Base-by-base conservation (phyloP, 2,888 invertebrate species). In the Archips crataeganus region DNA sequence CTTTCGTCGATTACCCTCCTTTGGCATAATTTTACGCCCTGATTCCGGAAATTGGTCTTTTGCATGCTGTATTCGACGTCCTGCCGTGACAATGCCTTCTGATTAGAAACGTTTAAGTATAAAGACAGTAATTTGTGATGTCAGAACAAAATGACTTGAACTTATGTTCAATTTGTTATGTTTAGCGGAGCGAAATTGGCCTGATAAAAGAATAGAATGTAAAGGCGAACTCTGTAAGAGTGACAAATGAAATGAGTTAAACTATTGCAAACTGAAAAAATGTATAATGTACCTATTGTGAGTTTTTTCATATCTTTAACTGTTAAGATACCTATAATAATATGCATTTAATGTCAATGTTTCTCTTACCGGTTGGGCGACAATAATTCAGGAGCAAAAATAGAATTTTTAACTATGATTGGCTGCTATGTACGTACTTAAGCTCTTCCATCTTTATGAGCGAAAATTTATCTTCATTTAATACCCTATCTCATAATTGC, bases 1-100 rank as follows among this genome's bases (percentile, higher is more conserved):
- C 57, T 57, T 4, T 23, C 32, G 32, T 11, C 57, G 32, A 32
- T 57, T 57, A 32, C 57, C 57, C 57, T 32, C 57, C 57, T 11
- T 57, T 23, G 57, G 51, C 32, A 23, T 32, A 57, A 57, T 57
- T 57, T 57, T 32, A n/a, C 57, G 57, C 32, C 32, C 11, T 57
- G 32, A 57, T 32, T 57, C 32, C 57, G 23, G 32, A 57, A 57
- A 57, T 57, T 32, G 32, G 57, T 57, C 32, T 57, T 57, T 57
- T 57, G 57, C 57, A 57, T 57, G 32, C 57, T 11, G 57, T 57
- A 57, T 57, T 57, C 32, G 57, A 57, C 57, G 57, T 57, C 57
- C 57, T 32, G 57, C 32, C 32, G 57, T n/a, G 57, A 57, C 57
- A 57, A 57, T 32, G 32, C 57, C 57, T 32, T 57, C 57, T 57